Evolutionary conservation across 2,888 invertebrate species (phyloP), one percentile per base, ranked within the genome.

Genomic region (Kryphioiulus occultus): DNA sequence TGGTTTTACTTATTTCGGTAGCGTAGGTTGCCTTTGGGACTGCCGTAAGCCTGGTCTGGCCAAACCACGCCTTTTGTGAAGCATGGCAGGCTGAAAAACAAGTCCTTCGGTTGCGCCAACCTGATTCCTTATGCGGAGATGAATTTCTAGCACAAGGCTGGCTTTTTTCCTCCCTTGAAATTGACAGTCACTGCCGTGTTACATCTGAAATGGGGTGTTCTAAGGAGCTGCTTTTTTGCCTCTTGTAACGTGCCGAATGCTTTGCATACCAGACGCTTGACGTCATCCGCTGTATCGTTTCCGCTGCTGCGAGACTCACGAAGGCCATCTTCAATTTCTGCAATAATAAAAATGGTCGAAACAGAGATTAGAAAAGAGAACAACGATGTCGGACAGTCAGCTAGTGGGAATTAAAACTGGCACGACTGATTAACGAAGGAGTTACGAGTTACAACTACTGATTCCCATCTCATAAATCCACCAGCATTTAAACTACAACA

Each of bases 111-210:
- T 68, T 68, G 59, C 59, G 22, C 78, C 78, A 78, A 78, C 78
- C 78, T 30, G 78, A 78, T 78, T 78, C 78, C 78, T 78, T 78
- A 30, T 78, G 78, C 30, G 78, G 78, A 78, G 78, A 78, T 78
- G 78, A 78, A 78, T 78, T 78, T 78, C 30, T 78, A 78, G 78
- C 30, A 30, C 30, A 30, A 78, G 78, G 78, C 78, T 68, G 68
- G 12, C 30, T 78, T 78, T 78, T 78, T 78, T 30, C 78, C 17
- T 78, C 78, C 78, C 78, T 30, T 5, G 78, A 78, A 78, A 78
- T 78, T 30, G 78, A 78, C 78, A 78, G 78, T 78, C 78, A 78
- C 59, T 22, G n/a, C 4, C 59, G 78, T 30, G 78, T 78, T 78
- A 78, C 78, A 30, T 78, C 78, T 30, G 78, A 78, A 78, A 78